Base-by-base conservation (phyloP, 1,140 invertebrate species). In the Caenorhabditis inopinata region DNA sequence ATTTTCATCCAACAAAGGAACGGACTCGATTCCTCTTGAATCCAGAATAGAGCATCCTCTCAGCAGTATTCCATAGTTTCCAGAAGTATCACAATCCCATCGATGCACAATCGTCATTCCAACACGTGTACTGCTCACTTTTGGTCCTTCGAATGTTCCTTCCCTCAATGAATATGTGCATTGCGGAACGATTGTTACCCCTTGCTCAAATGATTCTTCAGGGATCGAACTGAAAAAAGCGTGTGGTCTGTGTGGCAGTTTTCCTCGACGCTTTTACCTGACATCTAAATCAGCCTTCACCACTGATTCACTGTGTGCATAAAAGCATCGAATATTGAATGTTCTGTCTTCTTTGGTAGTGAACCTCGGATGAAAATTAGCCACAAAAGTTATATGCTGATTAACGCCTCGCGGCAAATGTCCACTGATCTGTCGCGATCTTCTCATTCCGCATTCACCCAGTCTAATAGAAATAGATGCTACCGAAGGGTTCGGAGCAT, bases 31-130 rank as follows among this genome's bases (percentile, higher is more conserved):
- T 21, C 58, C 58, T 21, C 58, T 1, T 18, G 58, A 68, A 38
- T 42, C 58, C 6, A 68, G 27, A 38, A 68, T 68, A 7, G 32
- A 18, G 58, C 58, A 68, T 68, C 58, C 58, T 21, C 58, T 35
- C n/a, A 68, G 27, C 16, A 68, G 32, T 29, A 68, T 68, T 21
- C 58, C 58, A 38, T 68, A 83, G n/a, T 42, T 58, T 23, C 29
- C 76, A 81, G 80, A 49, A 62, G 84, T 84, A 38, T 86, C 79
- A 74, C 85, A 86, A 18, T 86, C 84, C 85, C 85, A 86, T 45
- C 85, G 76, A 77, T 86, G 85, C 25, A 85, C 82, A 16, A 86
- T 74, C 29, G 75, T 78, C 42, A 85, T 85, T 46, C 85, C 85
- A 23, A 86, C 81, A 38, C 73, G 82, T 12, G 83, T 83, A 35